These are phyloP conservation scores for Poecilia gillii DNA, from an alignment of 2,797 vertebrate genomes.

Conservation along the genomic window DNA sequence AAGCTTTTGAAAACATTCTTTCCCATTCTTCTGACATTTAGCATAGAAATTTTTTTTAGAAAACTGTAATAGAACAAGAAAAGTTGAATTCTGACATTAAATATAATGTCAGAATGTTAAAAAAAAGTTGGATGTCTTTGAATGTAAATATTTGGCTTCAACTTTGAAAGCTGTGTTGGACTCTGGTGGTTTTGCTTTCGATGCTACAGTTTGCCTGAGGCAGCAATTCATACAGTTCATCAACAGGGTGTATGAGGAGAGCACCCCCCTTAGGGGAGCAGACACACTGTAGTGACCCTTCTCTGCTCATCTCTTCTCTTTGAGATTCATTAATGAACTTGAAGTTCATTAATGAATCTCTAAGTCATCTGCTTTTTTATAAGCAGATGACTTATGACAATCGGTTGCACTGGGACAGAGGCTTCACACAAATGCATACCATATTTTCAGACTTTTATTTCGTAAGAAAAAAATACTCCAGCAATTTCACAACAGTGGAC, in stretches of 20 bases:
- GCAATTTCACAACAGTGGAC: background rate
- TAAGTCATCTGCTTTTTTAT: background rate
- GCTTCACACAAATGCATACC: background rate
- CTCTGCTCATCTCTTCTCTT: background rate
- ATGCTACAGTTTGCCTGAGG: background rate
- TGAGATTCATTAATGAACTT: background rate
- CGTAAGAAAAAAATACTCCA: background rate
- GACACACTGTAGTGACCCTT: background rate
- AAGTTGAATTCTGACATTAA: background rate
- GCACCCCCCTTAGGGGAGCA: background rate
- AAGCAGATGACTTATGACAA: background rate
- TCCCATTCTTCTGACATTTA: background rate
- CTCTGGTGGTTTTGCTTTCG: background rate
- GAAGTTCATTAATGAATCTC: too few relatives aligned
- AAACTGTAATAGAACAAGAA: background rate
- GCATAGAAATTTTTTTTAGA: background rate
- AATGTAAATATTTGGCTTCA: background rate
- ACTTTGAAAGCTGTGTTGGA: background rate
- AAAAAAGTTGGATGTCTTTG: background rate
- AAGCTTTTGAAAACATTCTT: background rate
- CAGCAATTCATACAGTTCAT: background rate
- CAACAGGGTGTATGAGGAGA: background rate
- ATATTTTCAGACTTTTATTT: background rate
- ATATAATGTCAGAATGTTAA: background rate
- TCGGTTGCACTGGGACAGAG: background rate